Percentiles rank a stretch among this genome's conserved stretches.
Evolutionary conservation across 2,888 invertebrate species (phyloP).

Genomic region (Diaphora mendica): DNA sequence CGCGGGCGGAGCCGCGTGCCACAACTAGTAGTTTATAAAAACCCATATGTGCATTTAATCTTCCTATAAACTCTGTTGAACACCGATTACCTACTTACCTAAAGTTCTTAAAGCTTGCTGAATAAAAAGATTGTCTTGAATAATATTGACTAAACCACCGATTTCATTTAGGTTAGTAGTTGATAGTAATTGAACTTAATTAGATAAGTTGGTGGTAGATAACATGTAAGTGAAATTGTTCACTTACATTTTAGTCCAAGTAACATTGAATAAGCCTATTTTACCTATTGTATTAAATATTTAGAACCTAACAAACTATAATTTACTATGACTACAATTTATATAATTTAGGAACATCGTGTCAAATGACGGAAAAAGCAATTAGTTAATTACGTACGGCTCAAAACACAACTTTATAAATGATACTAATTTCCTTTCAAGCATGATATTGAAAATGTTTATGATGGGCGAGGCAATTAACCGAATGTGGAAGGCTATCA

Average conservation of each 20-base stretch:
- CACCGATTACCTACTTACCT: too few relatives aligned
- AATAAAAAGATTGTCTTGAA: too few relatives aligned
- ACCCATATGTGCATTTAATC: too few relatives aligned
- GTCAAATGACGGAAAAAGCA: background rate
- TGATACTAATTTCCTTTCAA: background rate
- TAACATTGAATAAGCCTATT: background rate
- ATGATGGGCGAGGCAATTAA: background rate
- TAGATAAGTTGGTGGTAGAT: too few relatives aligned
- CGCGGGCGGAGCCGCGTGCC: too few relatives aligned
- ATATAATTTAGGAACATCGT: background rate
- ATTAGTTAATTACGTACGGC: background rate
- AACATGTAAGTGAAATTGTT: too few relatives aligned
- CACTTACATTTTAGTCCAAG: background rate
- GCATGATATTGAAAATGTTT: background rate
- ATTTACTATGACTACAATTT: background rate
- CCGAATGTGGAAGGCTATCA: background rate
- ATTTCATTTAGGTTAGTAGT: too few relatives aligned
- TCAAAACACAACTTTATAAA: background rate
- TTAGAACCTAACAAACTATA: background rate
- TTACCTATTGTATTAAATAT: background rate
- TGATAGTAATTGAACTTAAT: too few relatives aligned
- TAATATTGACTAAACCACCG: too few relatives aligned
- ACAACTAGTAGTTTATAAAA: too few relatives aligned
- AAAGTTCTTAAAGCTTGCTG: too few relatives aligned
- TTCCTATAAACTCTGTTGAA: too few relatives aligned